Base-by-base conservation (phyloP, 2,797 vertebrate species). In the Muraenolepis orangiensis region DNA sequence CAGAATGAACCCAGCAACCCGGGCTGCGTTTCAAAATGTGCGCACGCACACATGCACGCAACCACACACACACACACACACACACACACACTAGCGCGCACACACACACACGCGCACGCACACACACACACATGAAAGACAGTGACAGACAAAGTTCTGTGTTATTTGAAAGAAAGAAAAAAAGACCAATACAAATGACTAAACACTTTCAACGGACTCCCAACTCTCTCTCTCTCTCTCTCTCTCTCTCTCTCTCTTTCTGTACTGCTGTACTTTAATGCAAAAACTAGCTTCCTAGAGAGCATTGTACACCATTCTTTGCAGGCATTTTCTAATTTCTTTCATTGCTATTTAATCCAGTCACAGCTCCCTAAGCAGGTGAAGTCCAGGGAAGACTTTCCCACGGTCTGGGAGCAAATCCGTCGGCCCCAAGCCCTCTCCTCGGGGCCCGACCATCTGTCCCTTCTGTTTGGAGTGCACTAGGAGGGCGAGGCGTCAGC, bases 351-450 rank as follows among this genome's bases (percentile, higher is more conserved):
- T 90, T 92, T 93, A 93, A 93, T 93, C 92, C 91, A 80, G 87
- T 90, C 88, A 89, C 91, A 75, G 89, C 75, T 90, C 90, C 83
- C 86, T 71, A 83, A 93, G 93, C 93, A 94, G 93, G 93, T 93
- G 93, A 94, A 94, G 88, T 92, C 90, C 91, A 91, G 89, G 92
- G 85, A 85, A 93, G 92, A 91, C 91, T 93, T 95, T 95, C 94
- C 93, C 94, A 95, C 93, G 93, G 91, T 94, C 92, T 89, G 81
- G 83, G 87, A 89, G 90, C 88, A 93, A 92, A 93, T 91, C 91
- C 90, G 85, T 82, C 82, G 51, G 90, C 92, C 89, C 93, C 87
- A 72, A 93, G 91, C 91, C 91, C 87, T 88, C 91, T 91, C 89
- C 90, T 87, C 87, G 90, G 91, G 91, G 91, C 23, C 87, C 89